Conservation (phyloP, 2,797 vertebrate species). For the Xiphorhynchus erythropygius region DNA sequence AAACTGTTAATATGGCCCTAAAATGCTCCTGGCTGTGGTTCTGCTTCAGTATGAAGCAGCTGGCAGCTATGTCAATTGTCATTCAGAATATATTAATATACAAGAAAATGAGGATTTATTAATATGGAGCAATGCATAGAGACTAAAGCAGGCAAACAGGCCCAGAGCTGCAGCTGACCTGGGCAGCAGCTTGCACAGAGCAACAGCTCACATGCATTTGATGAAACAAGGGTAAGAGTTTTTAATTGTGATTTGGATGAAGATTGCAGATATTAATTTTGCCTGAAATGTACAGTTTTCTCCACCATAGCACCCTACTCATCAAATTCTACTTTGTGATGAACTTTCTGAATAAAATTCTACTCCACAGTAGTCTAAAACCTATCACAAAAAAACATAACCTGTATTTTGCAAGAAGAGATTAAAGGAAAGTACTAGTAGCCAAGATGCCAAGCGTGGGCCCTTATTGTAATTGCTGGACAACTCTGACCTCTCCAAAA, state of each 20-base stretch:
- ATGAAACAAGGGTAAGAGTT: neutral
- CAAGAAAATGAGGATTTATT: neutral
- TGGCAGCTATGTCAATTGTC: neutral
- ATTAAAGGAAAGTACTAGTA: neutral
- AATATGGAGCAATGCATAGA: neutral
- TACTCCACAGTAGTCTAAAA: neutral
- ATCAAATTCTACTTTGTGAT: neutral
- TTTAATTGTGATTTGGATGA: neutral
- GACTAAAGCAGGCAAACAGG: neutral
- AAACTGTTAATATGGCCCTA: neutral
- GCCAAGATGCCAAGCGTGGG: neutral
- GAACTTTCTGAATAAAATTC: neutral
- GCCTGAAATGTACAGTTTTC: neutral
- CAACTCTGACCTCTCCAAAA: neutral
- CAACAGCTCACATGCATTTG: neutral
- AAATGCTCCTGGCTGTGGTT: neutral
- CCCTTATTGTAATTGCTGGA: neutral
- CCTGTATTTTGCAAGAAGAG: neutral
- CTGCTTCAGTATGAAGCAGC: constrained; percentile 11
- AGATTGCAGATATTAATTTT: neutral
- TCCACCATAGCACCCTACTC: neutral
- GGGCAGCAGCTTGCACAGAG: neutral
- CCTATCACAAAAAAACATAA: neutral
- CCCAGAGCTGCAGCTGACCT: neutral
- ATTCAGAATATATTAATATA: neutral